Conservation (phyloP, 2,113 vertebrate genomes). For the Eonycteris spelaea region DNA sequence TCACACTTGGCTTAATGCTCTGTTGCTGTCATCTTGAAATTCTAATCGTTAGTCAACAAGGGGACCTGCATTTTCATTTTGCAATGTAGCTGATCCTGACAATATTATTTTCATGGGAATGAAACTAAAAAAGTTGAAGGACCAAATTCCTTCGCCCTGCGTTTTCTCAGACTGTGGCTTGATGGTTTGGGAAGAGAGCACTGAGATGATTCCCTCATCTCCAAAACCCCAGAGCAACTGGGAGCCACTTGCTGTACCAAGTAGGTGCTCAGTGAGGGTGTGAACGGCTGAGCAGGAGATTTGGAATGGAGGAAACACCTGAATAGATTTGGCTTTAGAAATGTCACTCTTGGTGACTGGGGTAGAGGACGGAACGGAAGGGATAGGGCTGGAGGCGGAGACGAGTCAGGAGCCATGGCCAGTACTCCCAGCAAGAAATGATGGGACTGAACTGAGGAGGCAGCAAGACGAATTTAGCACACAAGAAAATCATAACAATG, state of each 20-base stretch:
- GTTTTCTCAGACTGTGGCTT: not conserved
- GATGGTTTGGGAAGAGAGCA: not conserved
- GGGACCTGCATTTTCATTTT: not conserved
- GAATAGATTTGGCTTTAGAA: not conserved
- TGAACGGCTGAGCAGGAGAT: not conserved
- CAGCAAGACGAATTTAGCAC: not conserved
- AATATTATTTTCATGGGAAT: not conserved
- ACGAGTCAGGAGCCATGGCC: not conserved
- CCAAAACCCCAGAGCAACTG: not conserved
- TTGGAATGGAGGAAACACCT: not conserved
- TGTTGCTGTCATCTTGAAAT: not conserved
- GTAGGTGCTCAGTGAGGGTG: not conserved
- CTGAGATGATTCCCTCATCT: not conserved
- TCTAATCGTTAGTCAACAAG: not conserved
- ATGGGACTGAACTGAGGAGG: not conserved
- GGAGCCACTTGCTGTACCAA: not conserved
- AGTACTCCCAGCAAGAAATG: not conserved
- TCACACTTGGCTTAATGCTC: not conserved
- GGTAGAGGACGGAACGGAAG: not conserved
- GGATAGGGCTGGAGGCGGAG: not conserved
- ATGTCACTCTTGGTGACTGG: not conserved
- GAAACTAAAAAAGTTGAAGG: not conserved
- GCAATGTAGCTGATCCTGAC: fast-evolving
- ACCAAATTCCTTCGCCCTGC: not conserved
- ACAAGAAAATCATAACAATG: not conserved